phyloP scores from a whole-genome alignment of 2,797 vertebrate species.

The Chaetodon trifasciatus region DNA sequence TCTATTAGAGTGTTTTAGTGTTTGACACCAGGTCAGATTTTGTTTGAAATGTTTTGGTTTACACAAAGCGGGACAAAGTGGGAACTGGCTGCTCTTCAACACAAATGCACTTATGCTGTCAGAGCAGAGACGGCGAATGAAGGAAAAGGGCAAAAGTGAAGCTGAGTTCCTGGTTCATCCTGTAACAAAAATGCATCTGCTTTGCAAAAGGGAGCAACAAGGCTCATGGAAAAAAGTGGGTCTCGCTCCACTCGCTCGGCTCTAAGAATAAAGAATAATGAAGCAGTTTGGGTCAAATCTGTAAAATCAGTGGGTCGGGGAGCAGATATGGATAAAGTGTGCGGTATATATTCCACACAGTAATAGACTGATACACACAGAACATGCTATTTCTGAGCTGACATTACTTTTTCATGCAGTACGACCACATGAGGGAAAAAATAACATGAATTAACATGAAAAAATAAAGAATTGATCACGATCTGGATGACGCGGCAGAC shows the following conservation, averaged over 20 bases:
- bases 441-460: neutral
- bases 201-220: slow-evolving; percentile 9
- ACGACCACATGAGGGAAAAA: neutral
- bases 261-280: slow-evolving; percentile 5
- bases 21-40: slow-evolving; percentile 41
- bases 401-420: slow-evolving; percentile 7
- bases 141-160: slow-evolving; percentile 13
- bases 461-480: neutral
- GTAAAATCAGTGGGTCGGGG: neutral
- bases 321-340: neutral
- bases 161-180: slow-evolving; percentile 3
- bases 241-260: neutral
- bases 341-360: neutral
- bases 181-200: neutral
- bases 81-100: slow-evolving; percentile 18
- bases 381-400: neutral
- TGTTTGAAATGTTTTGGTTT: slow-evolving; percentile 19
- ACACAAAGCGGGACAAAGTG: neutral
- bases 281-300: neutral
- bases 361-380: neutral
- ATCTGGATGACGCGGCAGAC: neutral
- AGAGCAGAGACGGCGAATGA: slow-evolving; percentile 26
- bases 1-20: slow-evolving; percentile 11
- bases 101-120: slow-evolving; percentile 23
- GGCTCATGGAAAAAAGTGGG: slow-evolving; percentile 12